Conservation (phyloP, 2,797 vertebrate species). For the Mus spretus region DNA sequence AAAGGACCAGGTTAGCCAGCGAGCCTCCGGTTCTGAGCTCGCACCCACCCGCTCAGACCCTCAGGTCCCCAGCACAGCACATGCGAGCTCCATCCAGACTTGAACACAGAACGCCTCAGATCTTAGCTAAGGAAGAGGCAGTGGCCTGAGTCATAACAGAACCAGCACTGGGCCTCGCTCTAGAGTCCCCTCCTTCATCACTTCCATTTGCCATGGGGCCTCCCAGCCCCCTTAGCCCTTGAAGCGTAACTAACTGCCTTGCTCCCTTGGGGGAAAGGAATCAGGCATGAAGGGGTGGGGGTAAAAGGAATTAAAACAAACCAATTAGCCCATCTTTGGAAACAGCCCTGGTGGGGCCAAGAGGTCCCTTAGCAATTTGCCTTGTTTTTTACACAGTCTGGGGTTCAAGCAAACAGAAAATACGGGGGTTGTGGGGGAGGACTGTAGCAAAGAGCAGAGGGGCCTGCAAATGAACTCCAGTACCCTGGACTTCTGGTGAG, state of each 20-base stretch:
- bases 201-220: not conserved
- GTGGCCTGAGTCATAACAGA: not conserved
- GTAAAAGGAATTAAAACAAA: slow-evolving; percentile 77
- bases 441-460: not conserved
- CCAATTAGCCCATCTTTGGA: slow-evolving; percentile 79
- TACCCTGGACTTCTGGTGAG: not conserved
- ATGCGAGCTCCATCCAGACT: slow-evolving; percentile 59
- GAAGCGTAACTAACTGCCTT: slow-evolving; percentile 4
- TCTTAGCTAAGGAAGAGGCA: not conserved
- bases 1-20: slow-evolving; percentile 69
- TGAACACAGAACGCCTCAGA: not conserved
- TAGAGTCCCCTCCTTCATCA: not conserved
- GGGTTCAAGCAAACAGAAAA: slow-evolving; percentile 69
- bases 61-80: not conserved
- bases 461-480: slow-evolving; percentile 33
- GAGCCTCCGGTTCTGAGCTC: slow-evolving; percentile 4
- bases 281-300: not conserved
- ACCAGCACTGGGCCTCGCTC: fast-evolving
- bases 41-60: not conserved
- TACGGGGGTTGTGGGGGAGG: not conserved
- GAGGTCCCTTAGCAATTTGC: slow-evolving; percentile 73
- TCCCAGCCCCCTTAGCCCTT: not conserved
- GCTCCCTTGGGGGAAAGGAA: slow-evolving; percentile 1
- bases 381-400: slow-evolving; percentile 53
- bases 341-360: slow-evolving; percentile 71